phyloP scores from a whole-genome alignment of 2,888 invertebrate genomes.

The Drosophila tripunctata region DNA sequence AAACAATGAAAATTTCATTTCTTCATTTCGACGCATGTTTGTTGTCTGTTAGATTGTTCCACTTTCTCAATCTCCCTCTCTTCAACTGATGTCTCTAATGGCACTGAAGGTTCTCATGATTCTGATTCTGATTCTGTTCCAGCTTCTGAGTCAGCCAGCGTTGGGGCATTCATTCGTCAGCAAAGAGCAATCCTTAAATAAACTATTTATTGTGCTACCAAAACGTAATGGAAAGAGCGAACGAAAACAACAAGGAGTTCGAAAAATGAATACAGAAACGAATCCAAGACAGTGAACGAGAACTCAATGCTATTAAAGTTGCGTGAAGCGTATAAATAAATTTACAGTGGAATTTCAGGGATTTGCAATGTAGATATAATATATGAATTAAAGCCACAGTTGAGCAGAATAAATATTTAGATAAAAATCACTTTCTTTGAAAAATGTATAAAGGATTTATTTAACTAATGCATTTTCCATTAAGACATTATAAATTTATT shows the following conservation, averaged over 20 bases:
- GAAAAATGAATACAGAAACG: not conserved
- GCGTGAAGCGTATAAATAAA: constrained; percentile 50
- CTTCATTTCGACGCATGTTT: constrained; percentile 65
- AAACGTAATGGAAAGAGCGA: constrained; percentile 14
- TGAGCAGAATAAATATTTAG: not conserved
- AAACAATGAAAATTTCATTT: constrained; percentile 77
- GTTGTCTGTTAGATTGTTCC: constrained; percentile 2
- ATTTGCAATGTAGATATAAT: constrained; percentile 19
- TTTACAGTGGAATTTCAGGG: constrained; percentile 42
- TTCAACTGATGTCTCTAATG: not conserved
- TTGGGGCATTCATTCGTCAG: constrained; percentile 42
- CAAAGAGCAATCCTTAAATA: constrained; percentile 56
- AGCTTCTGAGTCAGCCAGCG: constrained; percentile 3
- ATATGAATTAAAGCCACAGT: constrained; percentile 13
- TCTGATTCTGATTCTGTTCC: not conserved
- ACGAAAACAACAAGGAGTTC: constrained; percentile 3
- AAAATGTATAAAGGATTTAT: not conserved
- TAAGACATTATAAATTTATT: not conserved
- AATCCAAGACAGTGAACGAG: constrained; percentile 3
- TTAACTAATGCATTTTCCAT: not conserved
- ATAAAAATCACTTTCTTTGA: not conserved
- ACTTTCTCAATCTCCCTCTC: not conserved
- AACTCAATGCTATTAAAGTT: constrained; percentile 55
- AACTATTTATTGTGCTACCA: constrained; percentile 69
- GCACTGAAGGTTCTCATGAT: not conserved